A percentile compares a stretch with the other conserved stretches of the same genome.
Evolutionary conservation across 2,113 vertebrate species (phyloP).

Genomic region (Stomatorhinus ivindoensis): DNA sequence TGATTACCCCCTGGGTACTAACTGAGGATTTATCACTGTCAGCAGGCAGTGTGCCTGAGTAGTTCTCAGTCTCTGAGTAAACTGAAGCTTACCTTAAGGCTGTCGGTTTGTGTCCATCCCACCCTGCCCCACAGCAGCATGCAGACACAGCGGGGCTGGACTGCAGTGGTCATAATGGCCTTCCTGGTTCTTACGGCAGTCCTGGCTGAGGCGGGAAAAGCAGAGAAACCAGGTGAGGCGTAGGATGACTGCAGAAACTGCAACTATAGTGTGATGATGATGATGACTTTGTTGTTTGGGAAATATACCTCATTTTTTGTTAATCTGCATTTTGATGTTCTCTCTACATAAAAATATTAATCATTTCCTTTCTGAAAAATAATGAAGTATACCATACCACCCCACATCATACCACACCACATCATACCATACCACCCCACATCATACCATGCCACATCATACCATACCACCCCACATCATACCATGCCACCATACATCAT

Average conservation of each 20-base stretch:
- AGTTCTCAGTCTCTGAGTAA: neutral
- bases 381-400: neutral
- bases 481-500: neutral
- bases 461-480: no score
- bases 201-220: conserved; percentile 52
- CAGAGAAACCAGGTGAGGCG: neutral
- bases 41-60: neutral
- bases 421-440: neutral
- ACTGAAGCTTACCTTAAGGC: neutral
- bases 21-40: neutral
- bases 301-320: neutral
- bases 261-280: neutral
- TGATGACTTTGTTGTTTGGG: neutral
- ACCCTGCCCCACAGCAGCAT: conserved; percentile 45
- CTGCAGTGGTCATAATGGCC: conserved; percentile 46
- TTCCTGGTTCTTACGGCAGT: conserved; percentile 53
- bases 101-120: neutral
- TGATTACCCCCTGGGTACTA: neutral
- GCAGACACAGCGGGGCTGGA: conserved; percentile 55
- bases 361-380: neutral
- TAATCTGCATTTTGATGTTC: neutral
- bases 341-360: neutral
- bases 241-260: neutral
- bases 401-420: neutral
- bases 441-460: neutral